Base-by-base conservation (phyloP, 2,113 vertebrate genomes). In the Platysternon megacephalum region DNA sequence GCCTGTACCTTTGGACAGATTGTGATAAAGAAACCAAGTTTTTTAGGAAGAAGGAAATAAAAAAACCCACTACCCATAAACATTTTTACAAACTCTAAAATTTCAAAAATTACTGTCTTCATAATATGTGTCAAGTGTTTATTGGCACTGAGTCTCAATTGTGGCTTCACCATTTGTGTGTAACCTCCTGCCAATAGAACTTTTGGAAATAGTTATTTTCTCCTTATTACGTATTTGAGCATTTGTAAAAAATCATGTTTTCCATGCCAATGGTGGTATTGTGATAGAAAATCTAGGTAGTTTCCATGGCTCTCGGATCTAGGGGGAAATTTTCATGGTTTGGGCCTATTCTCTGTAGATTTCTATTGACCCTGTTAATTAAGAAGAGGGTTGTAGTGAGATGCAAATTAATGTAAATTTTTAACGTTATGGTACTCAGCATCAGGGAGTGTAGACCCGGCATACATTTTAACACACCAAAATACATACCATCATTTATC, bases 361-460 rank as follows among this genome's bases (percentile, higher is more conserved):
- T 82, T 65, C 32, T 81, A 65, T 22, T 58, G 88, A 85, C 86
- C 79, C 92, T 53, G 79, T 58, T 91, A 49, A 51, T 84, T 91
- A 68, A 22, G 44, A 82, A 79, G 58, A 65, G 46, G 65, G 56
- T 97, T 93, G 79, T 78, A 79, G 91, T 1, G 53, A 91, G 68
- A 95, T 93, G 84, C 79, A 97, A 85, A 94, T 53, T 26, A 55
- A 85, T 87, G 86, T 46, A 88, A 94, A 85, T 95, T 51, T 49
- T 65, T 85, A 48, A 49, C 0, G 0, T 2, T 0, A 39, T n/a
- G n/a, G 29, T 85, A 22, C 68, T 79, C 76, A 76, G 61, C 82
- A 53, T 72, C 85, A 90, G 91, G 65, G 74, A 78, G 61, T 0
- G 0, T 16, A 89, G 72, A 61, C 39, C 87, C 72, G 44, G 65